Conservation (phyloP, 2,888 invertebrate species). For the Callinectes sapidus region DNA sequence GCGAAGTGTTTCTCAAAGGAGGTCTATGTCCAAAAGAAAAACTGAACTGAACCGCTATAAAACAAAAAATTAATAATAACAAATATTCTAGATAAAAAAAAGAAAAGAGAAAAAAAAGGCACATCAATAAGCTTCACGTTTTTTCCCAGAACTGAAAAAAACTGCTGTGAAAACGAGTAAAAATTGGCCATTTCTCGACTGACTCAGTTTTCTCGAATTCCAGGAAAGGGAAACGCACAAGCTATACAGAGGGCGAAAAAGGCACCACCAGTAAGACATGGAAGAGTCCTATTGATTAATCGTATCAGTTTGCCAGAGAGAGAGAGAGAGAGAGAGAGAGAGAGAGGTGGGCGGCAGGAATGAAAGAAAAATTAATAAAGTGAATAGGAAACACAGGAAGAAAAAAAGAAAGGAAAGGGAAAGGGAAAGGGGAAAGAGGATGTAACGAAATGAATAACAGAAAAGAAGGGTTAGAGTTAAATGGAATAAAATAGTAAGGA, state of each 20-base stretch:
- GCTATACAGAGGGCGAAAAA: background rate
- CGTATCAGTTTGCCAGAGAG: constrained; percentile 19
- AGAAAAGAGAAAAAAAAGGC: background rate
- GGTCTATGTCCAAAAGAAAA: background rate
- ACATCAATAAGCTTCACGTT: background rate
- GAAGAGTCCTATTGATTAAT: background rate
- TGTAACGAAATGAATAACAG: background rate
- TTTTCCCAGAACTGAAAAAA: background rate
- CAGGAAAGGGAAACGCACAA: background rate
- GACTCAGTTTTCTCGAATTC: constrained; percentile 10
- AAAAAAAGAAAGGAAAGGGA: background rate
- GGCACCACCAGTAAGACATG: background rate
- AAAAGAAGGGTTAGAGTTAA: background rate
- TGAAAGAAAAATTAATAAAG: background rate
- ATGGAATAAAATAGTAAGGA: background rate
- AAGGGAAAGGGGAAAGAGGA: background rate
- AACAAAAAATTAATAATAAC: background rate
- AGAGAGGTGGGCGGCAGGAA: background rate
- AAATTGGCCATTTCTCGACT: background rate
- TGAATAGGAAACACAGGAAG: background rate
- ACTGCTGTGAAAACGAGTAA: background rate
- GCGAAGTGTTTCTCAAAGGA: background rate
- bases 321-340: constrained; percentile 28
- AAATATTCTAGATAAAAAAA: background rate
- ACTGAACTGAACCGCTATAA: background rate